Base-by-base conservation (phyloP, 2,888 invertebrate genomes). In the Capitulum mitella region DNA sequence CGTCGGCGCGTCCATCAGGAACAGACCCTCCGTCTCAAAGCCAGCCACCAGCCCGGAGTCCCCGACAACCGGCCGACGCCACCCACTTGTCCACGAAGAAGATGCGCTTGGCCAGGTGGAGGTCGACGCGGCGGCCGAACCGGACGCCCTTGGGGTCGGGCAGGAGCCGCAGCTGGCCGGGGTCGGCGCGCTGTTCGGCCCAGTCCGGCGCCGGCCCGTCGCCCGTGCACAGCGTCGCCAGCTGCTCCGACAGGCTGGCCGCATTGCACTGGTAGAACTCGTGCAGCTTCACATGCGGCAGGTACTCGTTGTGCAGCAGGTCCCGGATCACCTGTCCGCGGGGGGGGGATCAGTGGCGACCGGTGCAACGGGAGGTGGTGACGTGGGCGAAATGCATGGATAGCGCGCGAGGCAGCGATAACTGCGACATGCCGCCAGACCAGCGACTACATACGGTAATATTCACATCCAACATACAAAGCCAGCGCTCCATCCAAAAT, bases 271-370 rank as follows among this genome's bases (percentile, higher is more conserved):
- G 76, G 83, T 84, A 88, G 82, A 87, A 88, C 81, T 89, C 88
- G 77, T 86, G 85, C 34, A 89, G 82, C 61, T 85, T 85, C 51
- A 85, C 83, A 77, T 83, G 81, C 8, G 87, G 87, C 32, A 88
- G 83, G 26, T 87, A 83, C 78, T 81, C 80, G 22, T 80, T 83
- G 37, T 83, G 82, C n/a, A 88, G 82, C 32, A 85, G 81, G 77
- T 84, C 83, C 61, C 84, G 81, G n/a, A 88, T 85, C n/a, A 83
- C 84, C 87, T 88, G 82, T 3, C 22, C 10, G 54, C 54, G n/a
- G 10, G n/a, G 26, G 6, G 58, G 51, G 10, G 58, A n/a, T n/a
- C n/a, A n/a, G n/a, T n/a, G n/a, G n/a, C n/a, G n/a, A n/a, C n/a
- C n/a, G n/a, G n/a, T n/a, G n/a, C n/a, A n/a, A n/a, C n/a, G n/a